Evolutionary conservation across 2,113 vertebrate species (phyloP).

Genomic region (Triplophysa dalaica): DNA sequence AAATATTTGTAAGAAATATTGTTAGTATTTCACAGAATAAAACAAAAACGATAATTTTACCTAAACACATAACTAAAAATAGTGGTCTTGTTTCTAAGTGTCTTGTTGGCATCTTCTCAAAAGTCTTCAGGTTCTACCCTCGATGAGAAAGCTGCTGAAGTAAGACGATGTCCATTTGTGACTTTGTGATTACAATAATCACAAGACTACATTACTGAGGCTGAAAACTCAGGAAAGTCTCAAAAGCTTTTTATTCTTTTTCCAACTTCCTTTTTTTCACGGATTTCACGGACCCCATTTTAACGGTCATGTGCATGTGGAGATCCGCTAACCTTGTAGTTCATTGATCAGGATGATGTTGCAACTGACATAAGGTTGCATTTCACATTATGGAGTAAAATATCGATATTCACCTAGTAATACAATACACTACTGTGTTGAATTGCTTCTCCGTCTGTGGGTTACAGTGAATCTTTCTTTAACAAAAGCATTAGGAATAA

Average conservation of each 20-base stretch:
- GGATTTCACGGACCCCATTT: background rate
- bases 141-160: too few relatives aligned
- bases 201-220: constrained; percentile 4
- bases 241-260: constrained; percentile 9
- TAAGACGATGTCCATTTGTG: too few relatives aligned
- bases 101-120: too few relatives aligned
- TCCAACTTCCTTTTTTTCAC: background rate
- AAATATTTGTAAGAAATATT: too few relatives aligned
- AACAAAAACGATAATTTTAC: too few relatives aligned
- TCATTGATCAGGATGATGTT: constrained; percentile 58
- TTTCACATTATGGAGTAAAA: constrained; percentile 50
- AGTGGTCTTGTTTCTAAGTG: too few relatives aligned
- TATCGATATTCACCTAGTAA: constrained; percentile 20
- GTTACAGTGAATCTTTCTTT: background rate
- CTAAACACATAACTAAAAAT: too few relatives aligned
- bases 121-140: too few relatives aligned
- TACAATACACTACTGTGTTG: constrained; percentile 2
- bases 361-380: constrained; percentile 49
- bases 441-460: background rate
- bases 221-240: background rate
- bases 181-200: background rate
- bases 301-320: background rate
- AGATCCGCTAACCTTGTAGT: constrained; percentile 50
- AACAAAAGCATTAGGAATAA: constrained; percentile 16
- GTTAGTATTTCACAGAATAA: too few relatives aligned